Base-by-base conservation (phyloP, 2,113 vertebrate genomes). In the Crotophaga sulcirostris region DNA sequence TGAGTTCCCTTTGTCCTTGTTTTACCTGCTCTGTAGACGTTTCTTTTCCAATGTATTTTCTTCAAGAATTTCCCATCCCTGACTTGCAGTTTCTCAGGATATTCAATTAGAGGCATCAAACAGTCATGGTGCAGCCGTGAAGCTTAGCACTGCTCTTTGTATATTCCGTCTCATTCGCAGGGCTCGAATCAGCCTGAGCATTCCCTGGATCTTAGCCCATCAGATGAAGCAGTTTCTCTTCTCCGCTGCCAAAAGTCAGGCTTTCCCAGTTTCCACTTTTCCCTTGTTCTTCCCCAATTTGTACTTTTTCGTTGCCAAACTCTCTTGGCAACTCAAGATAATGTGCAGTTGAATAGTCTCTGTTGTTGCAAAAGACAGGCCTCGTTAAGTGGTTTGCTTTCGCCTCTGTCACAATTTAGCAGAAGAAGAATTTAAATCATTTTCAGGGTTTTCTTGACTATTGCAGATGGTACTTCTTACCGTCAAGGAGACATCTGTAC, bases 181-280 rank as follows among this genome's bases (percentile, higher is more conserved):
- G 62, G 74, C 74, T 91, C 8, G 0, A 16, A 16, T 47, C 56
- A 87, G 90, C 62, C 49, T 40, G 44, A 67, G 69, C 60, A 74
- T 60, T 63, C 56, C 60, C 83, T 91, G 94, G 73, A 44, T 33
- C 49, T 47, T 10, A 60, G 73, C 86, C 91, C 93, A 92, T 81
- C 80, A 84, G 52, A 84, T 91, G 86, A 90, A 89, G 68, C 60
- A 42, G 42, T 55, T 84, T 63, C 63, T 89, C 78, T 47, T 54
- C 83, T 68, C 31, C 0, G 4, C 76, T 93, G 83, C 83, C 89
- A 89, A 26, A 54, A 95, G 73, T 67, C 75, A 90, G 90, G 83
- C 79, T 93, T 87, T 89, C 69, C 87, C 73, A 58, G 66, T 84
- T 92, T 78, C 73, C 70, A 83, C 45, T 40, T 91, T 76, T 62